Evolutionary conservation across 2,113 vertebrate species (phyloP).

Genomic region (Hemiprocne comata): DNA sequence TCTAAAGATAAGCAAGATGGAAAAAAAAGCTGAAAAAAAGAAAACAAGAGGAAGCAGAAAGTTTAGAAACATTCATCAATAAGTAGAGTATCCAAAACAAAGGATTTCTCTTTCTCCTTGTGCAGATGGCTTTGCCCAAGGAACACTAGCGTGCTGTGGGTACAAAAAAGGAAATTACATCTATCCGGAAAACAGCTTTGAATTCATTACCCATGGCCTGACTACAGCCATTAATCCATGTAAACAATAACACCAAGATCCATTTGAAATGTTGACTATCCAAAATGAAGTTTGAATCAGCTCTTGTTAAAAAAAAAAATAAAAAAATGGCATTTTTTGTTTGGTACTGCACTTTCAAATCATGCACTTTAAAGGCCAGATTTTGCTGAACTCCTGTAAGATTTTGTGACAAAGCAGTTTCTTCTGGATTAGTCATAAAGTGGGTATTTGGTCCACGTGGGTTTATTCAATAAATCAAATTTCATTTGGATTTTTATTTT

Average conservation of each 20-base stretch:
- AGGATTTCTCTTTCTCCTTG: constrained; percentile 11
- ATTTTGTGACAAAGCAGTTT: not conserved
- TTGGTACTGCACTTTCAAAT: not conserved
- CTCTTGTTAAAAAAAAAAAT: not conserved
- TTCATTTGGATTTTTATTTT: not conserved
- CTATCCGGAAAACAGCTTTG: constrained; percentile 13
- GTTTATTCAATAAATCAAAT: not conserved
- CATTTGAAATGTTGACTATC: not conserved
- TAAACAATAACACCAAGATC: not conserved
- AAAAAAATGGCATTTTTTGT: not conserved
- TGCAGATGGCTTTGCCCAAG: constrained; percentile 21
- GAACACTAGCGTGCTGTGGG: constrained; percentile 1
- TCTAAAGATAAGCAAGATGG: not conserved
- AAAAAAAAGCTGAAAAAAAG: not conserved
- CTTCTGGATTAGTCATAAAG: not conserved
- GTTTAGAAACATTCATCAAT: not conserved
- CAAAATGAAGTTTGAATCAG: not conserved
- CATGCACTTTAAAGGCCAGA: not conserved
- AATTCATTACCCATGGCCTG: not conserved
- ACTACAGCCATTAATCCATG: not conserved
- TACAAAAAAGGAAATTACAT: constrained; percentile 28
- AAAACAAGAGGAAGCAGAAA: not conserved
- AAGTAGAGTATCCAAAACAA: not conserved
- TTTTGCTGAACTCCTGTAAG: not conserved
- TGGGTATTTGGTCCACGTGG: not conserved